Evolutionary conservation across 2,113 vertebrate genomes (phyloP), one percentile per base, ranked within the genome.

Genomic region (Canis aureus): DNA sequence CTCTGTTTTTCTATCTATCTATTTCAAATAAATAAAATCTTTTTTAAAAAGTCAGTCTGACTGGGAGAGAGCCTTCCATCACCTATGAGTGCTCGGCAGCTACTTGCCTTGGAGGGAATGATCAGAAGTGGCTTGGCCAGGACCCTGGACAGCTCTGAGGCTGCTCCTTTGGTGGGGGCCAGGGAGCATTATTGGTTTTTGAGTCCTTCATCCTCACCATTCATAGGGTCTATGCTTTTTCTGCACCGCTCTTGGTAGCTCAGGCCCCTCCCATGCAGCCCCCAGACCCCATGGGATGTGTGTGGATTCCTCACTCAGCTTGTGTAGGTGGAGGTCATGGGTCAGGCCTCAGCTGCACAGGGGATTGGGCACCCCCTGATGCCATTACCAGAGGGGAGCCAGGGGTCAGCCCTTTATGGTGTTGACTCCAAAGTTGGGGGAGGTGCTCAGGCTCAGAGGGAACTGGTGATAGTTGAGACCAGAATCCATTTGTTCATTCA

Each of bases 61-160:
- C 57, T 49, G 55, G 57, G 22, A 49, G 76, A 11, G 64, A 20
- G 43, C 11, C 20, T 3, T 82, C n/a, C 27, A 1, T 43, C 51
- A 49, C 25, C 25, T 29, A 27, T 8, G 81, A 29, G 64, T 49
- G 15, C 76, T 35, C 16, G 8, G 51, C 59, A 4, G 69, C 57
- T 0, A 3, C 66, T 80, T 15, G 51, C n/a, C 27, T 19, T 13
- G 0, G 4, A 22, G 22, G 3, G 3, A 16, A 35, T 3, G 38
- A 1, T 2, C 3, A 0, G 17, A 43, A 22, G 29, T 0, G 4
- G 4, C 69, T 38, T 1, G 10, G 78, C 95, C 97, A 96, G 95
- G 79, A 98, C 96, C 93, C 90, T 97, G 96, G 95, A 98, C 97
- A 97, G 94, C 87, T 82, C 95, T 5, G 19, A 32, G 57, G 35